Base-by-base conservation (phyloP, 1,140 invertebrate species). In the Choristoneura fumiferana region DNA sequence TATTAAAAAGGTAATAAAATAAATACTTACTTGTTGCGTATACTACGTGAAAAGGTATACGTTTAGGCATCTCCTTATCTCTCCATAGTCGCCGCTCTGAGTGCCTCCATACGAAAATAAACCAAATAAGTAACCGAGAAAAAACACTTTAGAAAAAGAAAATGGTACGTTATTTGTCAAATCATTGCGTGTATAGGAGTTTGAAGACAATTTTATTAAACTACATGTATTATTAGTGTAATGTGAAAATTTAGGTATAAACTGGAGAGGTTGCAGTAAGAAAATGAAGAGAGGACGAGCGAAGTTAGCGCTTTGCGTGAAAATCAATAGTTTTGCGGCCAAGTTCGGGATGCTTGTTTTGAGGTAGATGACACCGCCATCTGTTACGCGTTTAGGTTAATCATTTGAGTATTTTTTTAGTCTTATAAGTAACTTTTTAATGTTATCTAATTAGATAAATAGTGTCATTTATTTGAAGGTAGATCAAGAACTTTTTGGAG, bases 21-120 rank as follows among this genome's bases (percentile, higher is more conserved):
- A 43, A n/a, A n/a, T 64, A 88, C 89, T 90, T 76, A 90, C 89
- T 90, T 76, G 89, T 90, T 61, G 89, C 89, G 49, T 90, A 90
- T 58, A 90, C 88, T 60, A 90, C 74, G 69, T 90, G 89, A 58
- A 90, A 90, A 35, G 84, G 79, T 38, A 90, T 89, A n/a, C 87
- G 71, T 71, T 89, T 89, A 35, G 87, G 89, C 89, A 90, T 90
- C 66, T 82, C 57, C 63, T 29, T 53, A 56, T 61, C 52, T 56
- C 58, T 63, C 56, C 53, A 72, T 78, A 78, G 82, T 67, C 75
- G 82, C 59, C 78, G 43, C 43, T 8, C 43, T 6, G 4, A 5
- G 18, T 10, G 15, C 70, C 40, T 73, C 67, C 56, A 65, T 65
- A 56, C 12, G 60, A 71, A 59, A 57, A 63, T 57, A 58, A 60